phyloP scores from a whole-genome alignment of 2,797 vertebrate genomes.

The Melanogrammus aeglefinus region DNA sequence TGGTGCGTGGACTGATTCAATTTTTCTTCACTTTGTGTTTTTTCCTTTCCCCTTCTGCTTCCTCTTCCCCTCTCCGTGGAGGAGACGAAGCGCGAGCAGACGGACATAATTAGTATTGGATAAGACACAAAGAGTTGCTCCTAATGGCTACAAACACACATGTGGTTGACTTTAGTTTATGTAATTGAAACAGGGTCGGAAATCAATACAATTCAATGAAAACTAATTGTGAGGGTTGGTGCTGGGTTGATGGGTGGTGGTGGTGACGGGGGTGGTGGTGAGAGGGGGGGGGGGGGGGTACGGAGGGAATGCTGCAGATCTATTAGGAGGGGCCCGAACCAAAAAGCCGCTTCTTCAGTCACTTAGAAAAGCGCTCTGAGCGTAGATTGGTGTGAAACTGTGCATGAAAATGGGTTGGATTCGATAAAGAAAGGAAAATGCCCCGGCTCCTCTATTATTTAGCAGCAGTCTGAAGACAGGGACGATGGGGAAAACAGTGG shows the following conservation, averaged over 20 bases:
- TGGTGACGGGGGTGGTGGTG: background rate
- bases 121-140: constrained; percentile 74
- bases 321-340: constrained; percentile 46
- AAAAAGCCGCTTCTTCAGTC: constrained; percentile 47
- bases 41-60: constrained; percentile 25
- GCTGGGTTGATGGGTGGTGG: background rate
- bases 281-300: constrained; percentile 25
- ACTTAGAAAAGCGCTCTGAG: constrained; percentile 68
- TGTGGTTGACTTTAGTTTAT: constrained; percentile 73
- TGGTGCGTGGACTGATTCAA: constrained; percentile 72
- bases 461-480: too few species aligned
- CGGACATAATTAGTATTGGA: constrained; percentile 78
- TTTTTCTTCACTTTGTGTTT: constrained; percentile 64
- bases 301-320: constrained; percentile 47
- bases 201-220: constrained; percentile 79
- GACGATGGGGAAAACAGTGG: too few species aligned
- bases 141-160: constrained; percentile 78
- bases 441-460: too few species aligned
- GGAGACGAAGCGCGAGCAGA: constrained; percentile 64
- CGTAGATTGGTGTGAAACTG: constrained; percentile 76
- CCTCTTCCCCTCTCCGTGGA: constrained; percentile 41
- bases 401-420: constrained; percentile 66
- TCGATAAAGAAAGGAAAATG: background rate
- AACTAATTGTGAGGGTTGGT: constrained; percentile 70
- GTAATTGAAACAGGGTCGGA: constrained; percentile 70